Evolutionary conservation across 2,797 vertebrate species (phyloP).

Genomic region (Myoxocephalus aenaeus): DNA sequence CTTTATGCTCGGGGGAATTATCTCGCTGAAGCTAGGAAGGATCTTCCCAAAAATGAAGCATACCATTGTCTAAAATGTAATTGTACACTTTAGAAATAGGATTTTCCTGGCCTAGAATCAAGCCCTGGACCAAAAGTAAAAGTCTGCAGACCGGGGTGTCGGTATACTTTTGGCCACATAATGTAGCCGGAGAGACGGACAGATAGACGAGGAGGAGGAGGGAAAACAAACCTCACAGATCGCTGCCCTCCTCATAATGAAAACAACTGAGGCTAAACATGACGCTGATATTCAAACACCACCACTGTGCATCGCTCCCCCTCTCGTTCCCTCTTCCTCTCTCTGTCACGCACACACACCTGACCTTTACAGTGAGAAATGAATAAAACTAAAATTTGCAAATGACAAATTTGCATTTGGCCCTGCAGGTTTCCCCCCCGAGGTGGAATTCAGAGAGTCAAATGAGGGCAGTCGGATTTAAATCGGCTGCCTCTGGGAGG

Average conservation of each 20-base stretch:
- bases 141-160: not conserved
- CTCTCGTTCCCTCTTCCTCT: not conserved
- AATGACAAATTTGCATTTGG: constrained; percentile 82
- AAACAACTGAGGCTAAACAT: constrained; percentile 40
- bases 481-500: constrained; percentile 65
- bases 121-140: not conserved
- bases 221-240: constrained; percentile 34
- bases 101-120: not conserved
- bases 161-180: not conserved
- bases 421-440: constrained; percentile 65
- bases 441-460: constrained; percentile 73
- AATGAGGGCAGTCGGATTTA: constrained; percentile 75
- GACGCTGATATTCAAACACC: constrained; percentile 34
- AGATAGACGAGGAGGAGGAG: not conserved
- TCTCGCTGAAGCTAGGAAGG: not conserved
- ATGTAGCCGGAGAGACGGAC: not conserved
- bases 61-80: not conserved
- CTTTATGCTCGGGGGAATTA: not conserved
- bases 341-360: not conserved
- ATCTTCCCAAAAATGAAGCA: not conserved
- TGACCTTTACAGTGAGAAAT: constrained; percentile 79
- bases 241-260: constrained; percentile 20
- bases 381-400: constrained; percentile 78
- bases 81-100: not conserved
- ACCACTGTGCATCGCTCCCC: constrained; percentile 1